Evolutionary conservation across 2,113 vertebrate species (phyloP).

Genomic region (Chaetodon trifascialis): DNA sequence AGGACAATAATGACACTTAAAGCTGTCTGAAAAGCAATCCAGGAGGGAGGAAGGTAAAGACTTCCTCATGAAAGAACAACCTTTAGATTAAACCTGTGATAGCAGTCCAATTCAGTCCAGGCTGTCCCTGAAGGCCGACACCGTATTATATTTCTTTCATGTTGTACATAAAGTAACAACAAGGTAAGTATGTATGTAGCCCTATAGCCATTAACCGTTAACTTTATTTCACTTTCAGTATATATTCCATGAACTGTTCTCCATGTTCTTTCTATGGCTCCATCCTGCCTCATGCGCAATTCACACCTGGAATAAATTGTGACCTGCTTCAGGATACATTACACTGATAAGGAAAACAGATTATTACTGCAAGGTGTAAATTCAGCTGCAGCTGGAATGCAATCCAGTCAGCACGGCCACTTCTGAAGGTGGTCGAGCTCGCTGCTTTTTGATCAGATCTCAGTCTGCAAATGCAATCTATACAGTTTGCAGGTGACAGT

Average conservation of each 20-base stretch:
- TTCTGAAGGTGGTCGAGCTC: conserved; percentile 21
- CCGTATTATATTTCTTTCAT: conserved; percentile 10
- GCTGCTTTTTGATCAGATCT: conserved; percentile 14
- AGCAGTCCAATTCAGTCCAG: conserved; percentile 8
- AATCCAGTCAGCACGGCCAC: conserved; percentile 12
- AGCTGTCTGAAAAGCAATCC: conserved; percentile 50
- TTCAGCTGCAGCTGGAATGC: conserved; percentile 16
- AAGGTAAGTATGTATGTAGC: background rate
- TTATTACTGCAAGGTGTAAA: conserved; percentile 21
- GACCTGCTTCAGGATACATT: background rate
- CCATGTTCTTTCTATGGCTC: background rate
- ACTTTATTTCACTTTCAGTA: conserved; percentile 4
- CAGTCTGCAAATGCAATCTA: conserved; percentile 13
- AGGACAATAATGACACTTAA: conserved; percentile 66
- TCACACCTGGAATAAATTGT: background rate
- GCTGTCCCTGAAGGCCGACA: background rate
- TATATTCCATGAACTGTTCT: background rate
- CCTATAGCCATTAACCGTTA: background rate
- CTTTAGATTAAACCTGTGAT: conserved; percentile 51
- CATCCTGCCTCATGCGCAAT: conserved; percentile 1
- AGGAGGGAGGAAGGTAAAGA: conserved; percentile 33
- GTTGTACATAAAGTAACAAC: conserved; percentile 5
- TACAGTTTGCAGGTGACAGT: background rate
- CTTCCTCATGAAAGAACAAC: conserved; percentile 34
- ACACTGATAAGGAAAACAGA: conserved; percentile 12